Conservation (phyloP, 2,113 vertebrate genomes). For the Noturus placidus region DNA sequence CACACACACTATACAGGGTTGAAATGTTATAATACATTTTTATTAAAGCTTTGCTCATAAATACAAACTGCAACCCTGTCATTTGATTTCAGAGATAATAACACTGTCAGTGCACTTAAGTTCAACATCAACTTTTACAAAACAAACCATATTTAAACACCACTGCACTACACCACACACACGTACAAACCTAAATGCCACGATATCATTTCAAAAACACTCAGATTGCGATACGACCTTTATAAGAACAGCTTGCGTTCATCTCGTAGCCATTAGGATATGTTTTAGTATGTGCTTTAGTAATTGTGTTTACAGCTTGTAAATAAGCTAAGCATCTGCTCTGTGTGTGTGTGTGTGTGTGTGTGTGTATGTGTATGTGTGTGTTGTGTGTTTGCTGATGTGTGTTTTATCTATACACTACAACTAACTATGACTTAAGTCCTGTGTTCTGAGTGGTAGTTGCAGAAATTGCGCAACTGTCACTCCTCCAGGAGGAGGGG, state of each 20-base stretch:
- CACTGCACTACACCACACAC: slow-evolving; percentile 1
- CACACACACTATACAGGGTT: neutral
- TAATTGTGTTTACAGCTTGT: neutral
- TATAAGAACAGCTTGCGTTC: slow-evolving; percentile 3
- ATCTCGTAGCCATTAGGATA: neutral
- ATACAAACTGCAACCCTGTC: slow-evolving; percentile 26
- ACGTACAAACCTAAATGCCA: neutral
- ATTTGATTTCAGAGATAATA: neutral
- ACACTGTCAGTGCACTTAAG: neutral
- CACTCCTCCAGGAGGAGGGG: slow-evolving; percentile 40
- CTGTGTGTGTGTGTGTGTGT: neutral
- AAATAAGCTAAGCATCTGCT: neutral
- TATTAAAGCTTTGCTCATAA: slow-evolving; percentile 34
- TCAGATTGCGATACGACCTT: neutral
- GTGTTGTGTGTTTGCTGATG: neutral
- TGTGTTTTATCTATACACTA: neutral
- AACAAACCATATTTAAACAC: slow-evolving; percentile 11
- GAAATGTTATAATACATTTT: slow-evolving; percentile 21
- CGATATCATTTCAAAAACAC: slow-evolving; percentile 11
- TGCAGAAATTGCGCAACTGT: neutral
- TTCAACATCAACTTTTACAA: slow-evolving; percentile 31
- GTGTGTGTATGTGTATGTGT: neutral
- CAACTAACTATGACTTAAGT: slow-evolving; percentile 27
- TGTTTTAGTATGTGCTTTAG: neutral
- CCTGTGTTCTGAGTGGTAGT: slow-evolving; percentile 30